Evolutionary conservation across 2,888 invertebrate genomes (phyloP).

Genomic region (Serripes groenlandicus): DNA sequence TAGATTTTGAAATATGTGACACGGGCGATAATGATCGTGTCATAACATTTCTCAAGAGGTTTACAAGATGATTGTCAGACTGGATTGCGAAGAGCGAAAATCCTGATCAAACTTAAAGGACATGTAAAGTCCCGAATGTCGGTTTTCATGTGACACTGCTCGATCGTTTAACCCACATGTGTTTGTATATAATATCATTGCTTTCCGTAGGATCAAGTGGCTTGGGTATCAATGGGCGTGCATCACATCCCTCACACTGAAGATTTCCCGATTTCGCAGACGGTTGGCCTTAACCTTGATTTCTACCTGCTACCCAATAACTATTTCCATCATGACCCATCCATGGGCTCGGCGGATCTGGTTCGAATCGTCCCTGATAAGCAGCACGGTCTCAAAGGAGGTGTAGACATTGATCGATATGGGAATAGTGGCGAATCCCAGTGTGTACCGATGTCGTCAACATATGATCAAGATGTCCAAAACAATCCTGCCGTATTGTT

Average conservation of each 20-base stretch:
- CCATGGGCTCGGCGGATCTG: constrained; percentile 44
- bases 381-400: constrained; percentile 2
- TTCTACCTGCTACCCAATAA: constrained; percentile 52
- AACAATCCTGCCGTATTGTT: constrained; percentile 32
- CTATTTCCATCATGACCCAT: constrained; percentile 50
- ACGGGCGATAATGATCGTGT: too few species aligned
- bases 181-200: too few species aligned
- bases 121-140: too few species aligned
- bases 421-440: constrained; percentile 13
- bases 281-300: constrained; percentile 43
- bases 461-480: constrained; percentile 22
- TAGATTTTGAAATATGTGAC: too few species aligned
- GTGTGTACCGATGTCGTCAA: constrained; percentile 20
- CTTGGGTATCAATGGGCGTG: constrained; percentile 62
- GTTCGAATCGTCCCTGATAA: constrained; percentile 39
- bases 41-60: too few species aligned
- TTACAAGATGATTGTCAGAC: too few species aligned
- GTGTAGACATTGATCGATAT: constrained; percentile 35
- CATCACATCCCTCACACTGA: constrained; percentile 63
- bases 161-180: too few species aligned
- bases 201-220: constrained; percentile 57
- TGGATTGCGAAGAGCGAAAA: too few species aligned
- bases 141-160: too few species aligned
- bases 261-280: constrained; percentile 55
- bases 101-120: too few species aligned